A percentile compares a stretch with the other conserved stretches of the same genome.
Evolutionary conservation across 2,113 vertebrate species (phyloP).

Genomic region (Tenrec ecaudatus): DNA sequence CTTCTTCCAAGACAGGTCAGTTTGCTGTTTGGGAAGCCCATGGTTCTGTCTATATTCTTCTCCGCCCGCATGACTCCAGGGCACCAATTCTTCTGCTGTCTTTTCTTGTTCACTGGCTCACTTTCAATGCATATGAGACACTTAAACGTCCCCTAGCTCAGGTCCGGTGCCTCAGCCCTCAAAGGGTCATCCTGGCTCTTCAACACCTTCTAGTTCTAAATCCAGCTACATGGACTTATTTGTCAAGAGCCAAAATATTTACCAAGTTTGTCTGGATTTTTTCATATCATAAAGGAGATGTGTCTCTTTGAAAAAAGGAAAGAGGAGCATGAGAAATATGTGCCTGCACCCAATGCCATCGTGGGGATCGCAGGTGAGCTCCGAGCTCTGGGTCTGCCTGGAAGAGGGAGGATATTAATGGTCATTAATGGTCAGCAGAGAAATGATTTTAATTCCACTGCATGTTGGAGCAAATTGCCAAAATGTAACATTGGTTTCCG

Average conservation of each 20-base stretch:
- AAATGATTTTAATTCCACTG: not conserved
- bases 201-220: too few species aligned
- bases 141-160: too few species aligned
- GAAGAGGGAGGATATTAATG: not conserved
- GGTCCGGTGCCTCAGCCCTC: too few species aligned
- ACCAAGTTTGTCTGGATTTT: not conserved
- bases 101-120: too few species aligned
- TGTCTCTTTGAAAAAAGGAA: not conserved
- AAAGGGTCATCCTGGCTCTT: too few species aligned
- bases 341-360: fast-evolving
- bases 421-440: fast-evolving
- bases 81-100: not conserved
- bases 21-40: too few species aligned
- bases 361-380: fast-evolving
- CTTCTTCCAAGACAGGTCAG: not conserved
- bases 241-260: constrained; percentile 6
- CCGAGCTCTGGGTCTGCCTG: fast-evolving
- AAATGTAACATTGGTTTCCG: not conserved
- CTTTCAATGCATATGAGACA: too few species aligned
- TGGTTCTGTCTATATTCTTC: too few species aligned
- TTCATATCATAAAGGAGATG: not conserved
- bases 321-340: not conserved
- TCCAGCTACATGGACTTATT: not conserved
- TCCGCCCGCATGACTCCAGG: not conserved
- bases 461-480: not conserved